phyloP scores from a whole-genome alignment of 2,797 vertebrate genomes.

The Acipenser oxyrinchus region DNA sequence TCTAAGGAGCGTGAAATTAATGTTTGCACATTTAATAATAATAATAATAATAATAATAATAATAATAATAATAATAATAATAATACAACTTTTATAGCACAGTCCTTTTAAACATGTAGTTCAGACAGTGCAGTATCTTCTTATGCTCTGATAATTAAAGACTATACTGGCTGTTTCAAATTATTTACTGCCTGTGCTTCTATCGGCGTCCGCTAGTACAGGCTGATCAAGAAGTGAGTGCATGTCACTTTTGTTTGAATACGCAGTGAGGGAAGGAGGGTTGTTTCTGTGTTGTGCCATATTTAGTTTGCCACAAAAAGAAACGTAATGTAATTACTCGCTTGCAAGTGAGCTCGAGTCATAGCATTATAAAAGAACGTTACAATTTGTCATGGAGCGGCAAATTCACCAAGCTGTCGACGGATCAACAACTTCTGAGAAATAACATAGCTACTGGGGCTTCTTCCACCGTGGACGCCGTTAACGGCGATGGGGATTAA shows the following conservation, averaged over 20 bases:
- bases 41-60: too few species aligned
- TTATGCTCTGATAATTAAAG: too few species aligned
- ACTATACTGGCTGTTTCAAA: background rate
- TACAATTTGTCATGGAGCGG: background rate
- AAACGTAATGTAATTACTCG: constrained; percentile 2
- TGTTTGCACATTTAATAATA: too few species aligned
- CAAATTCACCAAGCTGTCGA: background rate
- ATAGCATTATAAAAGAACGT: background rate
- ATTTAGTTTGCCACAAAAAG: background rate
- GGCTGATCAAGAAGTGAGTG: background rate
- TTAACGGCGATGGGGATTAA: constrained; percentile 1
- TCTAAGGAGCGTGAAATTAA: too few species aligned
- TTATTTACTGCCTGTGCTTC: background rate
- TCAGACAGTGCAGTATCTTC: too few species aligned
- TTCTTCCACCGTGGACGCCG: constrained; percentile 8
- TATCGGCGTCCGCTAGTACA: constrained; percentile 7
- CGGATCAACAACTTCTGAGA: constrained; percentile 12
- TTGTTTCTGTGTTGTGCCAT: background rate
- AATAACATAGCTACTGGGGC: background rate
- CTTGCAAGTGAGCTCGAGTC: background rate
- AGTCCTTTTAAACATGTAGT: too few species aligned
- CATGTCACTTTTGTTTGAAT: constrained; percentile 2
- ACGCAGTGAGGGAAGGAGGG: constrained; percentile 2
- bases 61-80: too few species aligned
- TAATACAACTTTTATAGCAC: too few species aligned